Conservation (phyloP, 2,888 invertebrate genomes). For the Trichopoda pennipes region DNA sequence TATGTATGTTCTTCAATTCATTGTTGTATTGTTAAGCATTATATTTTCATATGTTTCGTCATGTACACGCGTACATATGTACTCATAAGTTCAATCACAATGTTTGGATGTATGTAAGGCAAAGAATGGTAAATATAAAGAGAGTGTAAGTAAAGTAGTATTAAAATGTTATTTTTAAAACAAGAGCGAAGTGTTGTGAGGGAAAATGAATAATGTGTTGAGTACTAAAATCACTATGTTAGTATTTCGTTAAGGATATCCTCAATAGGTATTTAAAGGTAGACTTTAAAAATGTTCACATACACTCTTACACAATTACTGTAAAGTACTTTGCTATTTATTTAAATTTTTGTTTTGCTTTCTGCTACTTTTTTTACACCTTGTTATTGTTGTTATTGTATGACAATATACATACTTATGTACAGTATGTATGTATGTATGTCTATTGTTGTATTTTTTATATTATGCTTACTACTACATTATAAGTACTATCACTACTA, state of each 20-base stretch:
- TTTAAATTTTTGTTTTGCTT: constrained; percentile 19
- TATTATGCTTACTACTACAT: constrained; percentile 30
- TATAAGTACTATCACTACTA: constrained; percentile 45
- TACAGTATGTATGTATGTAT: constrained; percentile 7
- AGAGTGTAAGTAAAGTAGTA: constrained; percentile 2
- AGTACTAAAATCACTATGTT: background rate
- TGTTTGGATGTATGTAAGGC: constrained; percentile 60
- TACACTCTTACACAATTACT: constrained; percentile 17
- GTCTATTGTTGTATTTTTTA: constrained; percentile 19
- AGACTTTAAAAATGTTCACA: constrained; percentile 40
- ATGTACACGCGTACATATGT: constrained; percentile 37
- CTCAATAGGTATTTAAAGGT: constrained; percentile 23
- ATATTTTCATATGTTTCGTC: background rate
- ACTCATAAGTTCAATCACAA: constrained; percentile 63
- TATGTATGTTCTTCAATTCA: background rate
- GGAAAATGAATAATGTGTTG: background rate
- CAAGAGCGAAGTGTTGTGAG: background rate
- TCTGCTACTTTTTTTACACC: background rate
- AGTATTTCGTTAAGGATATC: constrained; percentile 17
- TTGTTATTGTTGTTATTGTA: constrained; percentile 36
- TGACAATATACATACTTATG: too few relatives aligned
- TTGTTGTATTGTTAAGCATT: background rate
- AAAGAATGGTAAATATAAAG: constrained; percentile 52
- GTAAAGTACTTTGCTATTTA: constrained; percentile 35
- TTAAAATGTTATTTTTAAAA: constrained; percentile 12